phyloP scores from a whole-genome alignment of 2,113 vertebrate species.

The Microcebus lehilahytsara region DNA sequence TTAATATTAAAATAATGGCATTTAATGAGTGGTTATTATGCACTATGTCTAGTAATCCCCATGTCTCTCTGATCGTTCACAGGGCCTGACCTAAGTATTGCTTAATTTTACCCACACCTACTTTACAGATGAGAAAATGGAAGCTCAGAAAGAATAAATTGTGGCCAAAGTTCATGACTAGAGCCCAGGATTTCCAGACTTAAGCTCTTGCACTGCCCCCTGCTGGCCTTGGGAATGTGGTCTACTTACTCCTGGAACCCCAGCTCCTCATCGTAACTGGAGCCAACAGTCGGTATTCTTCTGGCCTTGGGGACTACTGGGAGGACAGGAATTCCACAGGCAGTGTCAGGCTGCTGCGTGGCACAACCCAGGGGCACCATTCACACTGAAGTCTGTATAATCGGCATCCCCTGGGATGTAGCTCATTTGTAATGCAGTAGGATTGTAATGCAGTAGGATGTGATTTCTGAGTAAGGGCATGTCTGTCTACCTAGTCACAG shows the following conservation, averaged over 20 bases:
- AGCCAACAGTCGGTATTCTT: not conserved
- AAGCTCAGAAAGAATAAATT: not conserved
- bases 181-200: not conserved
- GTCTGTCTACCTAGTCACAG: not conserved
- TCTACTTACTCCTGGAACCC: no score
- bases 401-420: not conserved
- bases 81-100: not conserved
- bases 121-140: not conserved
- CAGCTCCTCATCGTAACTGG: not conserved
- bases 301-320: not conserved
- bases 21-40: no score
- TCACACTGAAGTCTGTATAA: not conserved
- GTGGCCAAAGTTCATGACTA: not conserved
- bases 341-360: not conserved
- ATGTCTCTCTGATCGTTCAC: not conserved
- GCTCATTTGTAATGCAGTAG: no score
- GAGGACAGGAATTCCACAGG: not conserved
- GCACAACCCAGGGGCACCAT: not conserved
- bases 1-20: not conserved
- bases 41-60: fast-evolving
- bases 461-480: not conserved
- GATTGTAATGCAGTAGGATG: no score
- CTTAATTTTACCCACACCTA: not conserved
- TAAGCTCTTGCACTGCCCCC: not conserved
- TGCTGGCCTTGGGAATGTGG: not conserved